These are phyloP conservation scores for Himalopsyche kuldschensis DNA, from an alignment of 2,888 invertebrate species.

Conservation along the genomic window DNA sequence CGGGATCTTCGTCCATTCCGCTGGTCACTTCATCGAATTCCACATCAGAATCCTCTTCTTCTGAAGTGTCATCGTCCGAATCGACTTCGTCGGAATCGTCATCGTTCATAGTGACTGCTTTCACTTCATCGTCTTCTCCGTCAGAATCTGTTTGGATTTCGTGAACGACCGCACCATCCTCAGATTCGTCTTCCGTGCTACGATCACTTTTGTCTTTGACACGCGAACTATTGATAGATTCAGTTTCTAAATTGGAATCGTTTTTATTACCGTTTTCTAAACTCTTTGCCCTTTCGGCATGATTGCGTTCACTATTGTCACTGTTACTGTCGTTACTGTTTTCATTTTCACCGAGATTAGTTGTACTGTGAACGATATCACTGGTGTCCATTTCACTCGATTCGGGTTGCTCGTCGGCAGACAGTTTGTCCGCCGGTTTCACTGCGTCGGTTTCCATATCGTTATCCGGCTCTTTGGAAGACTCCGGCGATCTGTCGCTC, in stretches of 20 bases:
- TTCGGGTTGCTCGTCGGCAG: neutral
- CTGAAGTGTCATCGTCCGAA: slow-evolving; percentile 46
- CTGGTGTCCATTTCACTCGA: neutral
- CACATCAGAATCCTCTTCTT: slow-evolving; percentile 44
- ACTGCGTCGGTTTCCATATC: neutral
- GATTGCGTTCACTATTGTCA: neutral
- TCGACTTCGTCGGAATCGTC: slow-evolving; percentile 43
- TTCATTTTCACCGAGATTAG: neutral
- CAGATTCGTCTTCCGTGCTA: neutral
- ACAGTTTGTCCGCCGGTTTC: neutral
- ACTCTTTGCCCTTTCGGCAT: neutral
- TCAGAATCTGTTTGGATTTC: slow-evolving; percentile 32
- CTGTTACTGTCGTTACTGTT: neutral
- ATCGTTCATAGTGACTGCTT: slow-evolving; percentile 13
- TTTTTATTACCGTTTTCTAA: neutral
- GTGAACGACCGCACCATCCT: slow-evolving; percentile 39
- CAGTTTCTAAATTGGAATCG: neutral
- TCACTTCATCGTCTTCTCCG: slow-evolving; percentile 39
- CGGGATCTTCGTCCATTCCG: slow-evolving; percentile 45
- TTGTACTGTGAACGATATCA: slow-evolving; percentile 7
- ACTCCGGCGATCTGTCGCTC: neutral
- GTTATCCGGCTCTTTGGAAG: neutral
- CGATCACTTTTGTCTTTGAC: neutral
- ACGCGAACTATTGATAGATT: neutral
- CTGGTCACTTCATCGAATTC: slow-evolving; percentile 41